Evolutionary conservation across 2,888 invertebrate species (phyloP), one percentile per base, ranked within the genome.

Genomic region (Callimorpha dominula): DNA sequence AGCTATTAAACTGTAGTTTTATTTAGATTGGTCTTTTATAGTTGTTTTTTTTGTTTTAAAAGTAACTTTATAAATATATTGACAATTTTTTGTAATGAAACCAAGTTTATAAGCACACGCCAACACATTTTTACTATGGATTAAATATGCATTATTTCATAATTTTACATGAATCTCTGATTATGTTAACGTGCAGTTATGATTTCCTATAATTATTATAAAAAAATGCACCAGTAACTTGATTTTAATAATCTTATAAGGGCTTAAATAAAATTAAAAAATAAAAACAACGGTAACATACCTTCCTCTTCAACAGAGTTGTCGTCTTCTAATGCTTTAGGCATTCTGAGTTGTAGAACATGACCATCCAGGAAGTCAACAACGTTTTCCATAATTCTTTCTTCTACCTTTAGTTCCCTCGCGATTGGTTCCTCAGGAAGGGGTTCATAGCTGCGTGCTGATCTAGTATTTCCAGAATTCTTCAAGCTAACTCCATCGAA

Each of bases 281-380:
- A n/a, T 1, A 57, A 57, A 11, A 49, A 14, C 14, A 12, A 14
- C 20, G 20, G 60, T 15, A 42, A 83, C 88, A 75, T 83, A 95
- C 95, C 95, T 95, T 95, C 95, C 78, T 94, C 95, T 80, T 95
- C 95, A 70, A 94, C 87, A 0, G 93, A 89, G 82, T 95, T 94
- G 52, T 95, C 95, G 57, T 95, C 95, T 83, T 91, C 91, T 43
- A 95, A 93, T 15, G 93, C 89, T 77, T 92, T 95, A 0, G 95
- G 95, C 95, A 95, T 95, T 81, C 95, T 94, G 15, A 95, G 84
- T 80, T 94, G 94, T 6, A 95, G 80, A 1, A 92, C 93, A 73
- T 95, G 95, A 75, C 87, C 93, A 73, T 95, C 95, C 15, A 95
- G 80, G 87, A 95, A 95, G 83, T 95, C 95, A 0, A 94, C 91